These are phyloP conservation scores for Mycetomoellerius zeteki DNA, from an alignment of 1,140 invertebrate species.

Conservation along the genomic window DNA sequence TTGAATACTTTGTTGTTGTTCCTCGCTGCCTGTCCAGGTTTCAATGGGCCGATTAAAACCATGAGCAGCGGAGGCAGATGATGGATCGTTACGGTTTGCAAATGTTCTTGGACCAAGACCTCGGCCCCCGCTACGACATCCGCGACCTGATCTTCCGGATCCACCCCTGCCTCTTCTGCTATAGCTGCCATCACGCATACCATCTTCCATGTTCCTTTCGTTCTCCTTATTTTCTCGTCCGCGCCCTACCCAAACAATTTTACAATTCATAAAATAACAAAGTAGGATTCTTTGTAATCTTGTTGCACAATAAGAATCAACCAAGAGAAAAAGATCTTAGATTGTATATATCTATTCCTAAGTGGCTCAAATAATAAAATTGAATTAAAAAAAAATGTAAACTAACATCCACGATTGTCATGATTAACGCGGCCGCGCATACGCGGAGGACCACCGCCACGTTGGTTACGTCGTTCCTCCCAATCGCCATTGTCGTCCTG, in stretches of 20 bases:
- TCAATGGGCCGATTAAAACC: slow-evolving; percentile 86
- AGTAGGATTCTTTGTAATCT: neutral
- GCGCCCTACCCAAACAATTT: slow-evolving; percentile 83
- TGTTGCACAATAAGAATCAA: neutral
- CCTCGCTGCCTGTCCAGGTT: slow-evolving; percentile 86
- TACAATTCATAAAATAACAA: slow-evolving; percentile 12
- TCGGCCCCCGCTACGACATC: slow-evolving; percentile 87
- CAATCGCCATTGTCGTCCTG: slow-evolving; percentile 85
- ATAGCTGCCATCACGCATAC: slow-evolving; percentile 83
- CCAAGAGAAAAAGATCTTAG: neutral
- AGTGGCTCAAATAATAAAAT: neutral
- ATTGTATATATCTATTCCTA: neutral
- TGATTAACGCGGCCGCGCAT: slow-evolving; percentile 86
- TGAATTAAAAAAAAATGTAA: slow-evolving; percentile 4
- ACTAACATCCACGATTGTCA: slow-evolving; percentile 87
- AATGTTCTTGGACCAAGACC: slow-evolving; percentile 88
- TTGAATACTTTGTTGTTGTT: slow-evolving; percentile 83
- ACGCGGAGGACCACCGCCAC: slow-evolving; percentile 86
- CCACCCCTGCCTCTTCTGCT: slow-evolving; percentile 87
- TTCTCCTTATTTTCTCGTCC: slow-evolving; percentile 89
- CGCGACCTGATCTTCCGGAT: slow-evolving; percentile 87
- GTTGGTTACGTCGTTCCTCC: slow-evolving; percentile 86
- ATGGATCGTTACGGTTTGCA: slow-evolving; percentile 84
- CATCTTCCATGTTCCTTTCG: slow-evolving; percentile 87
- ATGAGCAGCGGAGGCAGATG: slow-evolving; percentile 80